A percentile compares a stretch with the other conserved stretches of the same genome.
phyloP scores from a whole-genome alignment of 2,888 invertebrate species.

The Altica lythri region DNA sequence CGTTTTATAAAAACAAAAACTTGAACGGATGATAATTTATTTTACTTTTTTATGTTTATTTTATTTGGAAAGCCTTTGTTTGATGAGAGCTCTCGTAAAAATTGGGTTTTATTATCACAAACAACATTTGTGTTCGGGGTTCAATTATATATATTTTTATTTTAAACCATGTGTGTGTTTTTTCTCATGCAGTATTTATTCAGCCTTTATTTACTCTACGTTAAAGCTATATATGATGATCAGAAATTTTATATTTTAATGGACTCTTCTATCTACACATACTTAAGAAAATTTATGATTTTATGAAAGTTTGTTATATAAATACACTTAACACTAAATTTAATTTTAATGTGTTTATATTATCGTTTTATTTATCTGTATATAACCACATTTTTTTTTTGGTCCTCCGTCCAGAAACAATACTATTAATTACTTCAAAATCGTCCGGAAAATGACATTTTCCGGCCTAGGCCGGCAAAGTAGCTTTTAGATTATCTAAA shows the following conservation, averaged over 20 bases:
- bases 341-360: too few relatives aligned
- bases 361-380: too few relatives aligned
- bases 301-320: too few relatives aligned
- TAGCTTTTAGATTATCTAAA: too few relatives aligned
- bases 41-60: conserved; percentile 54
- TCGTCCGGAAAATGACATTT: too few relatives aligned
- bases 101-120: conserved; percentile 58
- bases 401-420: too few relatives aligned
- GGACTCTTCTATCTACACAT: background rate
- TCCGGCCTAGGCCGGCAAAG: too few relatives aligned
- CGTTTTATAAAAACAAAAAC: conserved; percentile 51
- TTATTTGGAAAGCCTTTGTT: conserved; percentile 52
- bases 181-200: conserved; percentile 50
- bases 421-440: too few relatives aligned
- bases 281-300: background rate
- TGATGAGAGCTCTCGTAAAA: conserved; percentile 56
- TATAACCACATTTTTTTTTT: too few relatives aligned
- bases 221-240: background rate
- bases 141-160: conserved; percentile 56
- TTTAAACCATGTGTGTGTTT: conserved; percentile 50
- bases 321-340: too few relatives aligned
- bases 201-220: conserved; percentile 50
- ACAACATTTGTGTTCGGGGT: conserved; percentile 56
- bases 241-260: conserved; percentile 6
- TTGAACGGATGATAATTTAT: conserved; percentile 53